phyloP scores from a whole-genome alignment of 2,888 invertebrate species.

The Morpho achilles region DNA sequence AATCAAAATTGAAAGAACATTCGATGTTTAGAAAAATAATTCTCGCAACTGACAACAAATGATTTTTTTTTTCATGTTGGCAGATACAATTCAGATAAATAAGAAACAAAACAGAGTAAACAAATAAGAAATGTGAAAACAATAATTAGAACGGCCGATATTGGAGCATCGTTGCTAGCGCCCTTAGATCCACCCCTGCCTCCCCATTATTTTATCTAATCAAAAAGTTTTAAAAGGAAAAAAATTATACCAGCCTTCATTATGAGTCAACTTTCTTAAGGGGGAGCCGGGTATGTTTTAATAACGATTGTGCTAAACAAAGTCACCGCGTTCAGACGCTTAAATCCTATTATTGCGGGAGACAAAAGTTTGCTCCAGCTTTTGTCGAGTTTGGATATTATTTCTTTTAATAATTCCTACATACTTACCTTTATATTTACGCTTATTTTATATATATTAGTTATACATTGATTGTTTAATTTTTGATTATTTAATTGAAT shows the following conservation, averaged over 20 bases:
- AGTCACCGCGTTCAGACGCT: constrained; percentile 25
- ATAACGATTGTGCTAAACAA: constrained; percentile 67
- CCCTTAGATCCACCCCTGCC: constrained; percentile 53
- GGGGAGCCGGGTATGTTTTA: constrained; percentile 75
- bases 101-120: too few species aligned
- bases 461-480: too few species aligned
- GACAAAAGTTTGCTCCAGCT: constrained; percentile 14
- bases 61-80: too few species aligned
- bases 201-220: constrained; percentile 80
- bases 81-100: constrained; percentile 17
- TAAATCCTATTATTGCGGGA: constrained; percentile 25
- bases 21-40: too few species aligned
- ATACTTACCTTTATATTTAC: too few species aligned
- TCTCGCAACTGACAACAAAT: too few species aligned
- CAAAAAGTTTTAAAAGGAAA: constrained; percentile 81
- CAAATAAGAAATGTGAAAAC: constrained; percentile 65
- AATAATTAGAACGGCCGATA: constrained; percentile 77
- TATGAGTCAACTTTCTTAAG: constrained; percentile 77
- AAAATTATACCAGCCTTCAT: constrained; percentile 77
- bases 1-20: too few species aligned
- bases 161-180: constrained; percentile 66
- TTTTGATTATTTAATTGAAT: too few species aligned
- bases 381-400: background rate
- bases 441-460: too few species aligned
- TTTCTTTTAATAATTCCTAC: too few species aligned